Evolutionary conservation across 2,888 invertebrate species (phyloP).

Genomic region (Tenthredo mesomela): DNA sequence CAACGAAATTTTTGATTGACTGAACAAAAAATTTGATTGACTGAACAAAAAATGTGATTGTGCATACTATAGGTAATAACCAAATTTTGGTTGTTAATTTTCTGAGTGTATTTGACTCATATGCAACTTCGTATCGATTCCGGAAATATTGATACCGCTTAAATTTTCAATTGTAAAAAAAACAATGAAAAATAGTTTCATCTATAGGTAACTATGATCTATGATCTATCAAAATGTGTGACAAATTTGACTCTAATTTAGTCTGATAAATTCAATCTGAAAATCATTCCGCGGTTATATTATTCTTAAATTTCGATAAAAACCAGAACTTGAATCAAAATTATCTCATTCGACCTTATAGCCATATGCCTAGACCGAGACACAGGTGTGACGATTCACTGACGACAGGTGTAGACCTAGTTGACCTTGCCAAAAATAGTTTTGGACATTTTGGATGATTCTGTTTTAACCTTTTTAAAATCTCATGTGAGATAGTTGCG

Average conservation of each 20-base stretch:
- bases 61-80: too few relatives aligned
- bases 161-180: too few relatives aligned
- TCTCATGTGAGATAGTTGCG: not conserved
- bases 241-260: not conserved
- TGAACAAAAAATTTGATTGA: too few relatives aligned
- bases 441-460: not conserved
- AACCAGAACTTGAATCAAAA: not conserved
- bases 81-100: too few relatives aligned
- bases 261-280: not conserved
- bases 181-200: too few relatives aligned
- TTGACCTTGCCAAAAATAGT: constrained; percentile 18
- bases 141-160: too few relatives aligned
- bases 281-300: not conserved
- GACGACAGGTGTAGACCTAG: not conserved
- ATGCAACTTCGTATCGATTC: too few relatives aligned
- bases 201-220: too few relatives aligned
- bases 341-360: not conserved
- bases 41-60: too few relatives aligned
- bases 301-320: not conserved
- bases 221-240: not conserved
- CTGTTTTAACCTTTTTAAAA: constrained; percentile 15
- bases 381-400: not conserved
- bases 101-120: too few relatives aligned
- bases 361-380: not conserved
- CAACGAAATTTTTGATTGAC: too few relatives aligned